A percentile compares a stretch with the other conserved stretches of the same genome.
Conservation (phyloP, 2,113 vertebrate species). For the Mellivora capensis region DNA sequence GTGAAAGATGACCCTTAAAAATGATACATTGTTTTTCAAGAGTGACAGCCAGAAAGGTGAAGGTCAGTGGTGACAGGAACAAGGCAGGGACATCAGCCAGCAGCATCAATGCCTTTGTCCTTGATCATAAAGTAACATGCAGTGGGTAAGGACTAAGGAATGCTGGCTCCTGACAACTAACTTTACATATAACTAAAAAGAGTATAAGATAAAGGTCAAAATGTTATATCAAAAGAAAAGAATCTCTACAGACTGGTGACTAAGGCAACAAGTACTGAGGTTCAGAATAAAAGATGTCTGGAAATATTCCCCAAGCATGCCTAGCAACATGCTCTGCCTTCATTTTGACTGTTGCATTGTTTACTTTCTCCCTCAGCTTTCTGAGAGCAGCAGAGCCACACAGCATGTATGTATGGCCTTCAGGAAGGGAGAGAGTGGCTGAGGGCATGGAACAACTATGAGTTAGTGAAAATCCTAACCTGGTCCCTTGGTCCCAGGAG, state of each 20-base stretch:
- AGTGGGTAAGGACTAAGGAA: background rate
- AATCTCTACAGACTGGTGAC: slow-evolving; percentile 9
- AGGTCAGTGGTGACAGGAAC: background rate
- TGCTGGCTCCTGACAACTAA: background rate
- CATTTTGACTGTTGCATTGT: background rate
- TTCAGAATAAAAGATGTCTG: slow-evolving; percentile 33
- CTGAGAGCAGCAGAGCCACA: background rate
- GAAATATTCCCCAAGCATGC: background rate
- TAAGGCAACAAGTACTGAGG: slow-evolving; percentile 1
- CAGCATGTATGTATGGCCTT: background rate
- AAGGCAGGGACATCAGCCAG: background rate
- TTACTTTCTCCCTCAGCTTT: background rate
- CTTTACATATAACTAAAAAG: background rate
- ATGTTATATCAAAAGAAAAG: slow-evolving; percentile 14
- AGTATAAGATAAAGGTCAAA: background rate
- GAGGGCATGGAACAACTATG: background rate
- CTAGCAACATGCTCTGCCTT: background rate
- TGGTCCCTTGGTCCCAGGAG: background rate
- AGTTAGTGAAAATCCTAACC: background rate
- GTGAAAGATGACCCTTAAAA: background rate
- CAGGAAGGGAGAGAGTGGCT: background rate
- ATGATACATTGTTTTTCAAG: background rate
- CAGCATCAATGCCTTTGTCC: background rate
- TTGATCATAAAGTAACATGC: slow-evolving; percentile 29
- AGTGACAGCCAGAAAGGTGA: background rate